These are phyloP conservation scores for Porites evermanni DNA, from an alignment of 92 coral and sea anemone genomes.

Conservation along the genomic window DNA sequence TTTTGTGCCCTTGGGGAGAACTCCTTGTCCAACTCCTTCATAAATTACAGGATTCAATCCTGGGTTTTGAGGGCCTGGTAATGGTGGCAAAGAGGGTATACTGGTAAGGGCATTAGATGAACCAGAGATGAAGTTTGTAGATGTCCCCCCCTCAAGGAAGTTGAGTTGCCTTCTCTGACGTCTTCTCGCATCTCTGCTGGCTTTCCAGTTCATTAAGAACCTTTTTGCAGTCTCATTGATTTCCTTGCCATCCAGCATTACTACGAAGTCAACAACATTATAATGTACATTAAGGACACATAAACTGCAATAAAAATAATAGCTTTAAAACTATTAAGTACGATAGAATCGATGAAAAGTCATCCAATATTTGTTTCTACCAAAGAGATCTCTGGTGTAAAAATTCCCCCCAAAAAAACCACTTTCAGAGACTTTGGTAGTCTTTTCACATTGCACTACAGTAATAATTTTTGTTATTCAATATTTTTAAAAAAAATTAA, in stretches of 20 bases:
- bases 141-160: slow-evolving; percentile 69
- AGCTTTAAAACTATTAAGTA: background rate
- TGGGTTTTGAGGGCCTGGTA: slow-evolving; percentile 62
- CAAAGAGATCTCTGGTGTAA: too few species aligned
- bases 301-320: too few species aligned
- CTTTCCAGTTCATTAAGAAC: slow-evolving; percentile 98
- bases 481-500: too few species aligned
- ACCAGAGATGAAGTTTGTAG: slow-evolving; percentile 54
- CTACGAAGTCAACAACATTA: slow-evolving; percentile 37
- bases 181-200: slow-evolving; percentile 93
- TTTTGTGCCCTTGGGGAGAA: slow-evolving; percentile 63
- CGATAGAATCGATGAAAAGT: too few species aligned
- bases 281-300: too few species aligned
- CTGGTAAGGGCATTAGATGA: slow-evolving; percentile 89
- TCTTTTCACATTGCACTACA: too few species aligned
- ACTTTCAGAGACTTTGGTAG: too few species aligned
- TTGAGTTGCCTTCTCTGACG: slow-evolving; percentile 76
- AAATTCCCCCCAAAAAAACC: too few species aligned
- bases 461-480: too few species aligned
- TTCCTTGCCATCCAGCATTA: slow-evolving; percentile 97
- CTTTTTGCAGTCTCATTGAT: slow-evolving; percentile 94
- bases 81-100: slow-evolving; percentile 78
- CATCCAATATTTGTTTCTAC: too few species aligned
- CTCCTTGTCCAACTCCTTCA: slow-evolving; percentile 48
- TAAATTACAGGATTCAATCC: slow-evolving; percentile 60